Base-by-base conservation (phyloP, 2,113 vertebrate genomes). In the Rhinopomastus cyanomelas region DNA sequence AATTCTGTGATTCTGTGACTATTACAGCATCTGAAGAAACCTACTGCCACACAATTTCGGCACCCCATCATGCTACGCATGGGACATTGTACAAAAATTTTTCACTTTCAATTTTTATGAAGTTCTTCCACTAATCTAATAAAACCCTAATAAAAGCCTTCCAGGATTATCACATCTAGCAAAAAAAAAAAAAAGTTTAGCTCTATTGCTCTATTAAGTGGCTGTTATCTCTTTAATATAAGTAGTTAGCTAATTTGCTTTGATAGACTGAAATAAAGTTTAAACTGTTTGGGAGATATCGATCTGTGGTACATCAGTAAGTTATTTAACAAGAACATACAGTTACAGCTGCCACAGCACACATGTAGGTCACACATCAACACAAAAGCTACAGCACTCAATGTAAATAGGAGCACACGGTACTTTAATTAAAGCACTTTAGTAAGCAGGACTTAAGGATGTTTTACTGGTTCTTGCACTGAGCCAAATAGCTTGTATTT, bases 221-320 rank as follows among this genome's bases (percentile, higher is more conserved):
- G 21, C 39, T n/a, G n/a, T 92, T 85, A 88, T 88, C 44, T 82
- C 17, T 72, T 66, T 53, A 81, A 61, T 29, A 25, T 6, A 51
- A 42, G 27, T 16, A 46, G 53, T 26, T 39, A 26, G 23, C 57
- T 91, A 75, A 90, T 79, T 94, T 46, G 48, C 49, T 89, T 75
- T 67, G 83, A 60, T 75, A 16, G 1, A 22, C 15, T 42, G 66
- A 88, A 68, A 44, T 78, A 19, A 61, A 68, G 62, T 65, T 92
- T 60, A 61, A 18, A 18, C 57, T 83, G 65, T 11, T 32, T 65
- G 65, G 78, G 61, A 92, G 87, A 85, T 82, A 17, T 4, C 16
- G 27, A 16, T 71, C 85, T 78, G 32, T 8, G 57, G 39, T 23
- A 67, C 11, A 20, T 53, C 89, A 81, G 69, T 27, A 32, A 13